Evolutionary conservation across 2,888 invertebrate species (phyloP).

Genomic region (Choristoneura rosaceana): DNA sequence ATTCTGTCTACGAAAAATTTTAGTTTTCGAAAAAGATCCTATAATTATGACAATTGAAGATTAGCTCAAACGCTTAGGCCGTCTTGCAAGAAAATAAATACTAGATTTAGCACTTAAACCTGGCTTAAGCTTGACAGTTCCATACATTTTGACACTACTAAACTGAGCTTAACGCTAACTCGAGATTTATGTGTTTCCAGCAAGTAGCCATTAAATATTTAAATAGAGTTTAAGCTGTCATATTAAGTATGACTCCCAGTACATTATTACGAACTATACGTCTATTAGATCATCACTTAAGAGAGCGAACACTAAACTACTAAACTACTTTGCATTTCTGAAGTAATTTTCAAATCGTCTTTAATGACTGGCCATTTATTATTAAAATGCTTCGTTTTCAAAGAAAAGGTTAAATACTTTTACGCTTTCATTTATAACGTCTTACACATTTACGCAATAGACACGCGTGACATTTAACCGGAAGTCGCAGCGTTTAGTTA

Average conservation of each 20-base stretch:
- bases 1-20: background rate
- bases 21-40: too few species aligned
- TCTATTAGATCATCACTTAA: background rate
- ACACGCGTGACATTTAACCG: constrained; percentile 33
- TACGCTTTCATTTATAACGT: constrained; percentile 32
- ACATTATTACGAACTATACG: background rate
- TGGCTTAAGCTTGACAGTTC: too few species aligned
- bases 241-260: background rate
- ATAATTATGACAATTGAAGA: background rate
- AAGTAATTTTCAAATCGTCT: constrained; percentile 10
- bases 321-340: constrained; percentile 1
- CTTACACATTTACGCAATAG: constrained; percentile 27
- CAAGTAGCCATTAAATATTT: too few species aligned
- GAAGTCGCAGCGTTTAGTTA: constrained; percentile 20
- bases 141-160: too few species aligned
- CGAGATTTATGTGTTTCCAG: too few species aligned
- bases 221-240: background rate
- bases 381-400: constrained; percentile 5
- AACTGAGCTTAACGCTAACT: too few species aligned
- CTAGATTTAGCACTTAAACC: too few species aligned
- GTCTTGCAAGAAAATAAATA: too few species aligned
- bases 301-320: background rate
- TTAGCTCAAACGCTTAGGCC: too few species aligned
- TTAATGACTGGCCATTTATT: constrained; percentile 5
- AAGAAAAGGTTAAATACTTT: constrained; percentile 30